Evolutionary conservation across 2,113 vertebrate species (phyloP).

Genomic region (Seriola quinqueradiata): DNA sequence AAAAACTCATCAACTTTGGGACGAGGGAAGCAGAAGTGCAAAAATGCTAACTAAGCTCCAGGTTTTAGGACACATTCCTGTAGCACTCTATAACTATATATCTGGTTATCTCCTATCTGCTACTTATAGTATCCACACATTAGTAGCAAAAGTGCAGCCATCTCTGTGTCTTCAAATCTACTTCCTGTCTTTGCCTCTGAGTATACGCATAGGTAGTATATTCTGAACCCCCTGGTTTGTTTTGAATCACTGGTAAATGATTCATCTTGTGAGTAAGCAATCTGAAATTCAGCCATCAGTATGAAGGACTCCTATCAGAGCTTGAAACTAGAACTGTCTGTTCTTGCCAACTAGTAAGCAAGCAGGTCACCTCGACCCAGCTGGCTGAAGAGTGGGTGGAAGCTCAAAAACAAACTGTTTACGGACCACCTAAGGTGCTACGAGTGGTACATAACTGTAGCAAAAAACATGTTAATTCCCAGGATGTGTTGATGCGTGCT

Average conservation of each 20-base stretch:
- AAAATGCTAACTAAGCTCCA: no score
- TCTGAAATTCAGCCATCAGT: conserved; percentile 59
- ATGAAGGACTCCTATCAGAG: conserved; percentile 63
- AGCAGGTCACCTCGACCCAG: conserved; percentile 70
- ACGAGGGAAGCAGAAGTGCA: no score
- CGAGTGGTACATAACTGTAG: not conserved
- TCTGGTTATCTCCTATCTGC: not conserved
- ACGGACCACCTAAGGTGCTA: conserved; percentile 41
- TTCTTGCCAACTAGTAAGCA: conserved; percentile 68
- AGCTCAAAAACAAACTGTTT: conserved; percentile 51
- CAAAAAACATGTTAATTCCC: not conserved
- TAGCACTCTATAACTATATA: not conserved
- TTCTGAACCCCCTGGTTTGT: conserved; percentile 13
- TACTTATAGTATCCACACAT: not conserved
- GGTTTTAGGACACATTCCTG: no score
- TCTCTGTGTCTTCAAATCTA: not conserved
- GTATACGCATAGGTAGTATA: conserved; percentile 4
- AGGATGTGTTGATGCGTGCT: not conserved
- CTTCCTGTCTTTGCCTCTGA: conserved; percentile 6
- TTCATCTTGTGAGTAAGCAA: conserved; percentile 64
- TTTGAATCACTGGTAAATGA: conserved; percentile 65
- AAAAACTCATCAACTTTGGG: no score
- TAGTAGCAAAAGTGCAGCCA: not conserved
- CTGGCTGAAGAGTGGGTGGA: conserved; percentile 56
- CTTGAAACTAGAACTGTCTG: conserved; percentile 66